phyloP scores from a whole-genome alignment of 1,140 invertebrate species.

The Rhagoletis pomonella region DNA sequence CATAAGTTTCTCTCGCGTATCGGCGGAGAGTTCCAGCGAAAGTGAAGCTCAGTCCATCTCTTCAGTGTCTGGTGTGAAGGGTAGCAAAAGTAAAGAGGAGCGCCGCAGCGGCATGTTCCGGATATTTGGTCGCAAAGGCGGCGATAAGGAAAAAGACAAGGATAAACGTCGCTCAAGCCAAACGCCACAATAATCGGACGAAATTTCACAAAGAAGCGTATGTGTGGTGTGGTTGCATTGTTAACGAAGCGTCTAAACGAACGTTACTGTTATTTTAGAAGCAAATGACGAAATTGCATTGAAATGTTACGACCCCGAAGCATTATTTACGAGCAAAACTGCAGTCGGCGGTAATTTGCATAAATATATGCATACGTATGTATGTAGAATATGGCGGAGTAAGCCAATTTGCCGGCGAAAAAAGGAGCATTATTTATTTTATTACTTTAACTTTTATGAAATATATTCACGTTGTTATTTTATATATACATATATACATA shows the following conservation, averaged over 20 bases:
- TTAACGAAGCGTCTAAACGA: neutral
- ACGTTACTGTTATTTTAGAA: conserved; percentile 1
- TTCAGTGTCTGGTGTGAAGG: conserved; percentile 71
- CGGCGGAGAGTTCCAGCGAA: conserved; percentile 73
- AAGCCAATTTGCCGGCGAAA: neutral
- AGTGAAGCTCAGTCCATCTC: conserved; percentile 73
- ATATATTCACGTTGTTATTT: conserved; percentile 46
- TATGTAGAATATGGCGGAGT: neutral
- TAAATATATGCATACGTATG: neutral
- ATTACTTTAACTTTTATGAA: conserved; percentile 43
- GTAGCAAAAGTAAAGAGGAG: conserved; percentile 72
- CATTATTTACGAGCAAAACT: neutral
- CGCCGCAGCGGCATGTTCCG: conserved; percentile 73
- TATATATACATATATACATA: conserved; percentile 48
- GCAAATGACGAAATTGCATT: conserved; percentile 11
- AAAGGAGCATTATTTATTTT: conserved; percentile 43
- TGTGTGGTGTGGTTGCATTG: neutral
- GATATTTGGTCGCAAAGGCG: conserved; percentile 71
- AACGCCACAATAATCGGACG: conserved; percentile 62
- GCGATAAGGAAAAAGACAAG: conserved; percentile 71
- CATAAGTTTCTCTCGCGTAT: conserved; percentile 69
- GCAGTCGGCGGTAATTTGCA: neutral
- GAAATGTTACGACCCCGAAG: neutral
- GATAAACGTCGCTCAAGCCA: conserved; percentile 71
- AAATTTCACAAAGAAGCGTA: conserved; percentile 3